Evolutionary conservation across 2,888 invertebrate genomes (phyloP).

Genomic region (Apotomis capreana): DNA sequence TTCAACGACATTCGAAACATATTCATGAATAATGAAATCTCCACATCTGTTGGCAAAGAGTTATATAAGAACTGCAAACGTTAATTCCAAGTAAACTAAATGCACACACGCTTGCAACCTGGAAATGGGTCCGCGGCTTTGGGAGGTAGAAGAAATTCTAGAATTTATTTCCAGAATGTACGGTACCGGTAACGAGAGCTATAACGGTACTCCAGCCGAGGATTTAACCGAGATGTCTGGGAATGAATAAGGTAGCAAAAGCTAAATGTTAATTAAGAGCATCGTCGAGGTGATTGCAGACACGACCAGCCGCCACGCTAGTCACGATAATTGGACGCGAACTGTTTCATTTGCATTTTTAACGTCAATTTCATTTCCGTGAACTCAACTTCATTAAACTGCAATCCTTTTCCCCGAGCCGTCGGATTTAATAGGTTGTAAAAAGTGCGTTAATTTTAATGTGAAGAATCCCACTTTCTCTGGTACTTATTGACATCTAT

Average conservation of each 20-base stretch:
- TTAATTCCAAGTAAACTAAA: constrained; percentile 34
- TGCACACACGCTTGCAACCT: constrained; percentile 15
- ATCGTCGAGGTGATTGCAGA: constrained; percentile 71
- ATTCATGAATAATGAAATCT: constrained; percentile 30
- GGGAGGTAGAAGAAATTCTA: constrained; percentile 54
- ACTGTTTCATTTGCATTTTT: constrained; percentile 67
- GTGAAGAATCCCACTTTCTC: constrained; percentile 64
- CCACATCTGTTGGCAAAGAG: constrained; percentile 19
- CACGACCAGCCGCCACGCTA: constrained; percentile 57
- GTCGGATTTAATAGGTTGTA: constrained; percentile 8
- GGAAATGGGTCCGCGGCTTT: constrained; percentile 52
- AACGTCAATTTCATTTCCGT: constrained; percentile 48
- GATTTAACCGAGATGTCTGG: constrained; percentile 58
- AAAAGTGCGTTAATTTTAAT: constrained; percentile 22
- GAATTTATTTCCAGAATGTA: constrained; percentile 62
- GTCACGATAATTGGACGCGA: constrained; percentile 67
- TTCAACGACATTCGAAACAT: constrained; percentile 32
- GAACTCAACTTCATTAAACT: constrained; percentile 59
- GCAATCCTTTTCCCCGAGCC: constrained; percentile 23
- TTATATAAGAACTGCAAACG: constrained; percentile 28
- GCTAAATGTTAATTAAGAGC: constrained; percentile 78
- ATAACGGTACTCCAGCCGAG: constrained; percentile 69
- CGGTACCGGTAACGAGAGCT: constrained; percentile 65
- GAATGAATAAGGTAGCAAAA: constrained; percentile 69
- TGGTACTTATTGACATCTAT: constrained; percentile 53